Base-by-base conservation (phyloP, 2,888 invertebrate genomes). In the Hoplodrina ambigua region DNA sequence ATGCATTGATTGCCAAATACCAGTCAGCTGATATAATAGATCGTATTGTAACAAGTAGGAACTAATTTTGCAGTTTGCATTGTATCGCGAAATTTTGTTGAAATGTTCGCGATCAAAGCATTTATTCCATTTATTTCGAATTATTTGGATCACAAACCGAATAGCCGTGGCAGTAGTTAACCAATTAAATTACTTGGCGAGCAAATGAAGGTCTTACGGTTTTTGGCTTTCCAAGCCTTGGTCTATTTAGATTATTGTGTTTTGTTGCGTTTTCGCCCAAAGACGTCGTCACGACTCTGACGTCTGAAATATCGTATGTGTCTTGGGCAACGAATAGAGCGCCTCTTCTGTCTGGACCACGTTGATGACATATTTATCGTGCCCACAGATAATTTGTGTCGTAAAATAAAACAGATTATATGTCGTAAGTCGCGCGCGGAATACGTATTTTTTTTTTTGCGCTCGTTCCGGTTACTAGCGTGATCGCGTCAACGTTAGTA, bases 1-100 rank as follows among this genome's bases (percentile, higher is more conserved):
- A 85, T 81, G 77, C 82, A 75, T 82, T 80, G 79, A 78, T 80
- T 84, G 77, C 84, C 83, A 83, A 85, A 82, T 83, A 81, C 58
- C 71, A 75, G 57, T 78, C 85, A 81, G 81, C 85, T 84, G 81
- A 64, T 83, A 64, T 83, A 72, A 79, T 66, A 62, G 66, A 64
- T 49, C 15, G 59, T 67, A 75, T 69, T n/a, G 37, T 70, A 71
- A 72, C 19, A 64, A 62, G 11, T 20, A 49, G 50, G 25, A 61
- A 77, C 33, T 59, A 66, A 57, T 60, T 19, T 33, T 68, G 17
- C 37, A 37, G 37, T 65, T 58, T 7, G 41, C 37, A 67, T 25
- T 46, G n/a, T 59, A 33, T 56, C n/a, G 56, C 50, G 8, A 41
- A 4, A 25, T 59, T 49, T 57, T 52, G 2, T 11, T 56, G 7